Evolutionary conservation across 1,140 invertebrate species (phyloP), one percentile per base, ranked within the genome.

Genomic region (Plectrocnemia conspersa): DNA sequence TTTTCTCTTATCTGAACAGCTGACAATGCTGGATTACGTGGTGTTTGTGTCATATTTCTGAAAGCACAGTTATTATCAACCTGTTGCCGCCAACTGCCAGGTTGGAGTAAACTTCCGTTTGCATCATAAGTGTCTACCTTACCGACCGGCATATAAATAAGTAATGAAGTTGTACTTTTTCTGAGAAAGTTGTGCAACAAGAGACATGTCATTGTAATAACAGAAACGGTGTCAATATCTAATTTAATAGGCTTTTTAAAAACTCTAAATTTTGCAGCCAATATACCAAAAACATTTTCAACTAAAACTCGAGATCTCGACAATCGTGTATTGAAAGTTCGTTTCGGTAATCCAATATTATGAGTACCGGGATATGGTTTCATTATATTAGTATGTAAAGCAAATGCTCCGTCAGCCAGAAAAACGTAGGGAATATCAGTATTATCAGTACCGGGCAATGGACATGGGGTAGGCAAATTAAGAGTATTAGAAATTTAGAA

Each of bases 271-370:
- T 62, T 61, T 4, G 64, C 55, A 11, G 68, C 63, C 48, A 73
- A 58, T 46, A 77, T 71, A 11, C 74, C 75, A 65, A 78, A 79
- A 29, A 67, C 67, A 66, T 77, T 78, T 66, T 79, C 75, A 10
- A 77, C 66, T 24, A 70, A 65, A 46, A 66, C 57, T 9, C 66
- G 59, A 18, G 65, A 67, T 54, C 49, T 35, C 54, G 64, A 67
- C 5, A 72, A 41, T 52, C 66, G 42, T 33, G 67, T 64, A 59
- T 73, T 76, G 45, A 68, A 76, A 19, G 64, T 65, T 47, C 61
- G 18, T 64, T 74, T 36, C 45, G 58, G 45, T 45, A 45, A 44
- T 47, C 59, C 55, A 41, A 44, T 50, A 29, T 65, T 52, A 33
- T 64, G 58, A 25, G 61, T 61, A 32, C 60, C 63, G 18, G 56